These are phyloP conservation scores for Morpho achilles DNA, from an alignment of 2,888 invertebrate species.

Conservation along the genomic window DNA sequence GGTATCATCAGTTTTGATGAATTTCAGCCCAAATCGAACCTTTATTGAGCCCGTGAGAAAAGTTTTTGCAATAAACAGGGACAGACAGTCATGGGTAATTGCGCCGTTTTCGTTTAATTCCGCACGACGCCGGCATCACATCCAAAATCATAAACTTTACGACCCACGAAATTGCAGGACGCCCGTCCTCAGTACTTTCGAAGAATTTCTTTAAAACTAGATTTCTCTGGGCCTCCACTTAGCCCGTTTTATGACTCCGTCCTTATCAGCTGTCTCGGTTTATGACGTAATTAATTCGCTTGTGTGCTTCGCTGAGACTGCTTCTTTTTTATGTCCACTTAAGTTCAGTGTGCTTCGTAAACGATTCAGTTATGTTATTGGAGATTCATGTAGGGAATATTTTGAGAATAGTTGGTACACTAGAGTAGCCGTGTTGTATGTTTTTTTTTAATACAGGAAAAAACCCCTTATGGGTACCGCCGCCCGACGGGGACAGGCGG, in stretches of 20 bases:
- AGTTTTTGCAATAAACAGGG: slow-evolving; percentile 28
- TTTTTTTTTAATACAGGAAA: too few species aligned
- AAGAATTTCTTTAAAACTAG: slow-evolving; percentile 55
- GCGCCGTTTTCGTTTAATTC: slow-evolving; percentile 33
- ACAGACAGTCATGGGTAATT: slow-evolving; percentile 31
- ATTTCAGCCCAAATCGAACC: background rate
- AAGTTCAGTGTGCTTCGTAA: slow-evolving; percentile 23
- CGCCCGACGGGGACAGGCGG: too few species aligned
- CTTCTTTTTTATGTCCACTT: slow-evolving; percentile 25
- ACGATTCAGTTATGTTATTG: background rate
- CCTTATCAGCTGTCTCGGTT: slow-evolving; percentile 41
- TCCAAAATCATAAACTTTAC: slow-evolving; percentile 68
- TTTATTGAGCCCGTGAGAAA: background rate
- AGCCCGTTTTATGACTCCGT: slow-evolving; percentile 34
- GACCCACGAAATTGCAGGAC: slow-evolving; percentile 63
- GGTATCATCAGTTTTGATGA: too few species aligned
- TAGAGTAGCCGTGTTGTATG: too few species aligned
- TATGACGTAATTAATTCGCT: slow-evolving; percentile 38
- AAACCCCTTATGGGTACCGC: too few species aligned
- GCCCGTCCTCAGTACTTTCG: slow-evolving; percentile 59
- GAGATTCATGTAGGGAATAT: background rate
- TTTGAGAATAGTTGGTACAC: background rate
- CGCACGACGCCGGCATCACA: slow-evolving; percentile 44
- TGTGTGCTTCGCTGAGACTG: slow-evolving; percentile 31
- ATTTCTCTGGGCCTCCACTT: slow-evolving; percentile 34